phyloP scores from a whole-genome alignment of 2,113 vertebrate species.

The Tragelaphus buxtoni region DNA sequence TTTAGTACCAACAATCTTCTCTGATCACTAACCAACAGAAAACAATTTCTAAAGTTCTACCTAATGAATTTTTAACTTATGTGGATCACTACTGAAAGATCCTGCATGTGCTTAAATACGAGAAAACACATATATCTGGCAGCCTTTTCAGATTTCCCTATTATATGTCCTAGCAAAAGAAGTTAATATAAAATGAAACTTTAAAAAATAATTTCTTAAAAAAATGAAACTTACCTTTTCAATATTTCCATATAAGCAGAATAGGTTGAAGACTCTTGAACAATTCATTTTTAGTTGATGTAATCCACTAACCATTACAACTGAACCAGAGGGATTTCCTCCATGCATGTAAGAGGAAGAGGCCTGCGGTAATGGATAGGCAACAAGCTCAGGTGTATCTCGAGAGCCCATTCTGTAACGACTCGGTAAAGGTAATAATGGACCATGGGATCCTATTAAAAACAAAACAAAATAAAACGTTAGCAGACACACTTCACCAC shows the following conservation, averaged over 20 bases:
- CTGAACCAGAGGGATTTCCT: constrained; percentile 88
- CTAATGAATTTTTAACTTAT: not conserved
- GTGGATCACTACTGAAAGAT: not conserved
- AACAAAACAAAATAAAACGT: not conserved
- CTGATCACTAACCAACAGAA: constrained; percentile 15
- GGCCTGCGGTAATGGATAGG: constrained; percentile 93
- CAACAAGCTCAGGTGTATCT: constrained; percentile 94
- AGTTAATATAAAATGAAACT: constrained; percentile 39
- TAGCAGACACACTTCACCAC: not conserved
- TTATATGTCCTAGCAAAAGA: not conserved
- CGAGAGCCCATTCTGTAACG: constrained; percentile 91
- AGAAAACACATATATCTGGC: not conserved
- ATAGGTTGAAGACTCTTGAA: constrained; percentile 96
- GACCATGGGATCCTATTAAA: constrained; percentile 88
- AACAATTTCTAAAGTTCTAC: not conserved
- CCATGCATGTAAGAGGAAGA: constrained; percentile 92
- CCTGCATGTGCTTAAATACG: not conserved
- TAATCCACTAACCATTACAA: constrained; percentile 97
- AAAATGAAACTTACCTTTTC: constrained; percentile 88
- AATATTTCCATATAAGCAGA: constrained; percentile 98
- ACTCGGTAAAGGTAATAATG: constrained; percentile 92
- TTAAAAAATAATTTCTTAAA: constrained; percentile 53
- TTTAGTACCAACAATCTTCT: not conserved
- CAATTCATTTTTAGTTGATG: constrained; percentile 98
- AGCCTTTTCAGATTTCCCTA: constrained; percentile 31